These are phyloP conservation scores for Plumapathes pennacea DNA, from an alignment of 92 coral and sea anemone genomes.

Conservation along the genomic window DNA sequence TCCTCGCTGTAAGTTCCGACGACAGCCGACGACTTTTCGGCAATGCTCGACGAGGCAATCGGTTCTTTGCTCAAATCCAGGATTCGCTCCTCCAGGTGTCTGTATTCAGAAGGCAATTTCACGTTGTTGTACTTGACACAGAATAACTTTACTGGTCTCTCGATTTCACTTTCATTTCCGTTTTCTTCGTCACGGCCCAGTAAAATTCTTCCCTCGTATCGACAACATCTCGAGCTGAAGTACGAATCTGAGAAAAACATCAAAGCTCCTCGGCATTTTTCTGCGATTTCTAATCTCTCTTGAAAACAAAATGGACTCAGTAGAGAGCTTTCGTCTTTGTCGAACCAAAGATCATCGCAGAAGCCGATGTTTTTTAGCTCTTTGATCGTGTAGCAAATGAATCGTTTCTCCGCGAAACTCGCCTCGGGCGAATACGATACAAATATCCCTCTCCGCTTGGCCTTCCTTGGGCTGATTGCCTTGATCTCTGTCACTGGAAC, in stretches of 20 bases:
- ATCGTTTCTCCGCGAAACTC: constrained; percentile 72
- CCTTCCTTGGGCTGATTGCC: constrained; percentile 54
- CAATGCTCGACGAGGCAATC: constrained; percentile 54
- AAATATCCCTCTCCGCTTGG: constrained; percentile 77
- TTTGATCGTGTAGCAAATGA: constrained; percentile 71
- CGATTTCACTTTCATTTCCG: constrained; percentile 35
- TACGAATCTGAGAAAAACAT: constrained; percentile 75
- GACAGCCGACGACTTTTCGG: constrained; percentile 83
- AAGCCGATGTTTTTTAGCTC: constrained; percentile 90
- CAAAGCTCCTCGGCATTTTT: constrained; percentile 87
- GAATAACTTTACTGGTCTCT: constrained; percentile 69
- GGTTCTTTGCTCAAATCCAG: constrained; percentile 54
- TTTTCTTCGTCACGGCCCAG: constrained; percentile 51
- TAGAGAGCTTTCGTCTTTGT: constrained; percentile 67
- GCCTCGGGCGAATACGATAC: constrained; percentile 87
- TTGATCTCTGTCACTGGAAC: constrained; percentile 27
- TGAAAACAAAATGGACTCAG: constrained; percentile 66
- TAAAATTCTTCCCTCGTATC: constrained; percentile 71
- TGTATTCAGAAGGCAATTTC: constrained; percentile 51
- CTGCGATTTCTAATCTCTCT: constrained; percentile 85
- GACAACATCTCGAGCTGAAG: constrained; percentile 52
- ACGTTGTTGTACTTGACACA: constrained; percentile 61
- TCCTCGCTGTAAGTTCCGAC: constrained; percentile 80
- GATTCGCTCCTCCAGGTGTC: constrained; percentile 33
- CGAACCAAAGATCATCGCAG: constrained; percentile 95